These are phyloP conservation scores for Eupithecia vulgata DNA, from an alignment of 2,888 invertebrate genomes.

Conservation along the genomic window DNA sequence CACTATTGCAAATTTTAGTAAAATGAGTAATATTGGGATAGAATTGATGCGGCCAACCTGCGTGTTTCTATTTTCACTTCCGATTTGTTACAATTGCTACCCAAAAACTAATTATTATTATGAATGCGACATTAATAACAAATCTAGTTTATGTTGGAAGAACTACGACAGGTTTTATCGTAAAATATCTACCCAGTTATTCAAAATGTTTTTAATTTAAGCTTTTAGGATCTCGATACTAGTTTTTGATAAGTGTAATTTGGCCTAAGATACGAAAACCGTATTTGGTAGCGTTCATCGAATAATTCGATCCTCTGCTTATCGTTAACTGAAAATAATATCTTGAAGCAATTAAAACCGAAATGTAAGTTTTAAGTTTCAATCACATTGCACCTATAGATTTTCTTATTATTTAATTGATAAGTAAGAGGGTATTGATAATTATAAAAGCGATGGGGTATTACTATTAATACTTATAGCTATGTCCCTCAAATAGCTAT, in stretches of 20 bases:
- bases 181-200: not conserved
- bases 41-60: not conserved
- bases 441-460: not conserved
- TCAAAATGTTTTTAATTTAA: not conserved
- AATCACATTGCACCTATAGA: not conserved
- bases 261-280: not conserved
- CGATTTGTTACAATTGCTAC: not conserved
- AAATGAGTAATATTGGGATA: not conserved
- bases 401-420: not conserved
- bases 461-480: too few species aligned
- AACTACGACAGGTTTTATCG: too few species aligned
- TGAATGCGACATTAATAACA: too few species aligned
- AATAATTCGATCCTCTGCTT: not conserved
- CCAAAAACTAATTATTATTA: too few species aligned
- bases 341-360: not conserved
- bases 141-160: too few species aligned
- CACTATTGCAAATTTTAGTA: not conserved
- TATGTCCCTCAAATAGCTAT: not conserved
- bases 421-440: not conserved
- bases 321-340: not conserved
- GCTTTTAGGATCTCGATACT: too few species aligned
- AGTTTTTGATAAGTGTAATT: not conserved
- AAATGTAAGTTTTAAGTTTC: not conserved
- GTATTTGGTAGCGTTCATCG: not conserved
- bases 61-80: not conserved